These are phyloP conservation scores for Calameuta idolon DNA, from an alignment of 2,888 invertebrate genomes.

Conservation along the genomic window DNA sequence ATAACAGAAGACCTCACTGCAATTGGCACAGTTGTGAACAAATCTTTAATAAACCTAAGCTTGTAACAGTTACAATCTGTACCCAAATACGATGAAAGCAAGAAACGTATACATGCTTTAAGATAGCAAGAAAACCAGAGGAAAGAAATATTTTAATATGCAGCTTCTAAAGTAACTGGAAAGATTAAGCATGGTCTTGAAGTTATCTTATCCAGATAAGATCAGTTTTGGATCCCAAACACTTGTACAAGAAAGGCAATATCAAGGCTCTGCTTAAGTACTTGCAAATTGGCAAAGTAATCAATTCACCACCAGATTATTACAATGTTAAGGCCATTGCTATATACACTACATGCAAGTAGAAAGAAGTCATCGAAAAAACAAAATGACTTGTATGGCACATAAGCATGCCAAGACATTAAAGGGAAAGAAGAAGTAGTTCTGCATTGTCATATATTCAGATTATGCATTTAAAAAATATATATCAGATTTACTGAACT, in stretches of 20 bases:
- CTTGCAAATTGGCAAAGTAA: constrained; percentile 85
- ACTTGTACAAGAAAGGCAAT: constrained; percentile 95
- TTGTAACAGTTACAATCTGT: constrained; percentile 75
- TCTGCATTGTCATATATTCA: neutral
- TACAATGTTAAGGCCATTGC: constrained; percentile 88
- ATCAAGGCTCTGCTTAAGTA: constrained; percentile 89
- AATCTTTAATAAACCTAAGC: constrained; percentile 74
- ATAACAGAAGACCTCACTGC: constrained; percentile 63
- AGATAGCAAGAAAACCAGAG: constrained; percentile 85
- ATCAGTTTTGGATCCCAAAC: constrained; percentile 89
- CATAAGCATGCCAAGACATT: constrained; percentile 76
- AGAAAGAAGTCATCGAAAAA: constrained; percentile 80
- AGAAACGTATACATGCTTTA: constrained; percentile 71
- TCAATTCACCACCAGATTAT: constrained; percentile 89
- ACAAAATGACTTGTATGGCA: constrained; percentile 78
- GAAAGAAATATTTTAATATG: constrained; percentile 90
- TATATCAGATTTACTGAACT: neutral
- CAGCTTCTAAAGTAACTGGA: constrained; percentile 89
- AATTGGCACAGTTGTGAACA: constrained; percentile 73
- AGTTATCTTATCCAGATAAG: constrained; percentile 92
- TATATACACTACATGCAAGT: constrained; percentile 84
- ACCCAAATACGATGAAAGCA: constrained; percentile 72
- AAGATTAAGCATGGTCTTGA: constrained; percentile 89
- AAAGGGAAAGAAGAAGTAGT: constrained; percentile 72
- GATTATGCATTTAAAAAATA: constrained; percentile 5